Base-by-base conservation (phyloP, 2,797 vertebrate genomes). In the Epinephelus coioides region DNA sequence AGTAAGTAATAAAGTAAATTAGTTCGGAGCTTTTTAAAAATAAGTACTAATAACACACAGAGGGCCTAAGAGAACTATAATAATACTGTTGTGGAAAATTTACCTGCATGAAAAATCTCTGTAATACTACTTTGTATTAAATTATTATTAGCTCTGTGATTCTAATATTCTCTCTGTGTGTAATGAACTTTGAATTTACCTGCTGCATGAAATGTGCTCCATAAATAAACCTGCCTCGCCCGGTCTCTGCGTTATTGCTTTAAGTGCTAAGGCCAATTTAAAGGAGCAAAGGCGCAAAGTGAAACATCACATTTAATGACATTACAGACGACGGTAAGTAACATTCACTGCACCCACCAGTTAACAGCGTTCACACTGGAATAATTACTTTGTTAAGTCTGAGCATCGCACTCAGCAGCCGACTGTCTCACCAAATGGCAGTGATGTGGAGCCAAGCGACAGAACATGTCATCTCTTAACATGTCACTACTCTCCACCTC, bases 1-100 rank as follows among this genome's bases (percentile, higher is more conserved):
- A 65, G 50, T 27, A 71, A 74, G 59, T 69, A 53, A 56, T 77
- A 66, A 56, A 74, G 69, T 74, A 67, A 86, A 86, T 77, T 78
- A 75, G 50, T 40, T n/a, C 3, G 57, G 40, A 67, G 51, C 10
- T 67, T 70, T 27, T 65, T 30, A 21, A 66, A 82, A 63, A 46
- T 61, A 49, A 54, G 68, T 23, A 11, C 54, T 69, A 61, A 76
- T 76, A 69, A 78, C 25, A 73, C 43, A 68, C 23, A 59, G 50
- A 54, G 59, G 55, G 3, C 65, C 46, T 60, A 3, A 62, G 65
- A 50, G 27, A 44, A 19, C 47, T 13, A 44, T 73, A 66, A 69
- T 38, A 68, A 65, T 19, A 63, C 40, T 51, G 34, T 60, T 64
- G 5, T 61, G 60, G 44, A 66, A 74, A 65, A 77, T 66, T 0